A percentile compares a stretch with the other conserved stretches of the same genome.
Conservation (phyloP, 2,797 vertebrate genomes). For the Urocyon cinereoargenteus region DNA sequence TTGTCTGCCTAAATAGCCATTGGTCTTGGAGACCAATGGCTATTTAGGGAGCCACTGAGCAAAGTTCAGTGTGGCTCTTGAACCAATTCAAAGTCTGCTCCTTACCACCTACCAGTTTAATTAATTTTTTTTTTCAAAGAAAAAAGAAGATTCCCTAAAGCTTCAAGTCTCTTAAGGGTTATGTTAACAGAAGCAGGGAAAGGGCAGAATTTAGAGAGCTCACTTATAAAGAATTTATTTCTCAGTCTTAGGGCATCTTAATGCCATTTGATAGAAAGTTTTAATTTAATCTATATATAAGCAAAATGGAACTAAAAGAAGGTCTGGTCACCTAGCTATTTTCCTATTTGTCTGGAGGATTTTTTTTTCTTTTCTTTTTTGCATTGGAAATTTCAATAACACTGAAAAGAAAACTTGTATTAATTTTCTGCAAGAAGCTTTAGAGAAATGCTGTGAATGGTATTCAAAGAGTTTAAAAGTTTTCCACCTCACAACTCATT, state of each 20-base stretch:
- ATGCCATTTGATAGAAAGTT: conserved; percentile 24
- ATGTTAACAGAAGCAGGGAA: conserved; percentile 5
- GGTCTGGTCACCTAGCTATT: conserved; percentile 15
- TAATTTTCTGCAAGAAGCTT: conserved; percentile 58
- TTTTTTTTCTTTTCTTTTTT: not conserved
- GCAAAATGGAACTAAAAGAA: conserved; percentile 41
- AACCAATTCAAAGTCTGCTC: not conserved
- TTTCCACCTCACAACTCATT: conserved; percentile 50
- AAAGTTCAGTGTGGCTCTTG: not conserved
- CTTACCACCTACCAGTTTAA: not conserved
- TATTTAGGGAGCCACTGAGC: not conserved
- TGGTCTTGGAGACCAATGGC: not conserved
- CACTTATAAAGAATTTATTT: conserved; percentile 58
- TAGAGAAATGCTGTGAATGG: conserved; percentile 22
- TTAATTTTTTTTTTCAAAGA: not conserved
- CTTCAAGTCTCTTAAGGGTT: not conserved
- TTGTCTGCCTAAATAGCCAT: not conserved
- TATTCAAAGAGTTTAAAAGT: conserved; percentile 45
- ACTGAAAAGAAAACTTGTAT: conserved; percentile 31
- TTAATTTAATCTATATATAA: conserved; percentile 50
- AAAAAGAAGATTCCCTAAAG: conserved; percentile 41
- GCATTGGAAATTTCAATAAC: conserved; percentile 23
- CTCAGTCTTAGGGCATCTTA: not conserved
- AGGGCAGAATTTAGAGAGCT: not conserved
- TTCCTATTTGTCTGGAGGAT: not conserved